Base-by-base conservation (phyloP, 2,113 vertebrate genomes). In the Forbesichthys papilliferus region DNA sequence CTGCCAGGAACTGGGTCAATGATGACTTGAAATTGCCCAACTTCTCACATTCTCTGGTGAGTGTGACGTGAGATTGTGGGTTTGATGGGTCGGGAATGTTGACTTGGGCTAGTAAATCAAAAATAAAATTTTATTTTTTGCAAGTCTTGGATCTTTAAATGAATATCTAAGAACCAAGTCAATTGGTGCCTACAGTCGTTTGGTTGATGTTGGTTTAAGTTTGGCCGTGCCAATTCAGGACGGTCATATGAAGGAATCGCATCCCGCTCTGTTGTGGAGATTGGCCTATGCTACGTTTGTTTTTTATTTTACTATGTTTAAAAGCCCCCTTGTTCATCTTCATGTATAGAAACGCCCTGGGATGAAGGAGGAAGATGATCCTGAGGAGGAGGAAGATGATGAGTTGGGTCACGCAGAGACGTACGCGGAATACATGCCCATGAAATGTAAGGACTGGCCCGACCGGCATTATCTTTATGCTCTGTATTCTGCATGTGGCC, bases 401-500 rank as follows among this genome's bases (percentile, higher is more conserved):
- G 98, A 99, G 90, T 87, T 99, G 91, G 98, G 96, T 58, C 96
- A 98, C 20, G 96, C 96, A 10, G 98, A 99, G 82, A 99, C 97
- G 0, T 99, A 99, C 0, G 96, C 98, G 1, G 98, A 99, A 77
- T 99, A 99, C 71, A 99, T 99, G 98, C 98, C 98, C 16, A 95
- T 98, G 94, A 99, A 99, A 93, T 64, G 98, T 98, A 93, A 7
- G 95, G 65, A 9, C 36, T 42, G 36, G 4, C 36, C 7, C 5
- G 36, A 42, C 5, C 36, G 27, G 27, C 36, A 1, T 42, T 5
- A 5, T 8, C 36, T 42, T 5, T 42, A 42, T 42, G 36, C 7
- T 8, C 36, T 42, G 36, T 5, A 6, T 42, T 42, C 4, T 42
- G 4, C 7, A 42, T 42, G 36, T 8, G 4, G 36, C 36, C 36